These are phyloP conservation scores for Formica aserva DNA, from an alignment of 2,888 invertebrate species.

Conservation along the genomic window DNA sequence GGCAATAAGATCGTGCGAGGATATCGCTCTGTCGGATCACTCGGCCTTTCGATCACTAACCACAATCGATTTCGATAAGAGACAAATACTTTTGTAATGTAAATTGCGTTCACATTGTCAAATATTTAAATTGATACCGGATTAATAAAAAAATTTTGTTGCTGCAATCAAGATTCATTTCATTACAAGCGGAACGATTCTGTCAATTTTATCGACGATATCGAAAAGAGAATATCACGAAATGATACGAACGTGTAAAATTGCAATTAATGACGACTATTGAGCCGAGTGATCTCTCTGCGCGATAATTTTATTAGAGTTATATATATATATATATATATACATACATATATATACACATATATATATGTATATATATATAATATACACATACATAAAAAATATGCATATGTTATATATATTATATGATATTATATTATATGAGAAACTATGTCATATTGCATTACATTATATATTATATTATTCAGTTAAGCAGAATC, in stretches of 20 bases:
- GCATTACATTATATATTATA: slow-evolving; percentile 67
- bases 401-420: slow-evolving; percentile 44
- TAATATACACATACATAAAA: slow-evolving; percentile 7
- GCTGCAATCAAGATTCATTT: slow-evolving; percentile 11
- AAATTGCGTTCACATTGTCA: slow-evolving; percentile 6
- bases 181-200: background rate
- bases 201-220: background rate
- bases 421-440: slow-evolving; percentile 66
- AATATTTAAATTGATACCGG: background rate
- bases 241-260: background rate
- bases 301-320: slow-evolving; percentile 43
- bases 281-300: slow-evolving; percentile 35
- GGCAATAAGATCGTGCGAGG: slow-evolving; percentile 41
- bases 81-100: background rate
- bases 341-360: background rate
- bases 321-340: slow-evolving; percentile 18
- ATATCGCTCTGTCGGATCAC: slow-evolving; percentile 35
- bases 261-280: background rate
- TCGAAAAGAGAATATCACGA: background rate
- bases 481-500: slow-evolving; percentile 79
- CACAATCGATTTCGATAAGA: background rate
- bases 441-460: slow-evolving; percentile 62
- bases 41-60: slow-evolving; percentile 13
- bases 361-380: too few species aligned
- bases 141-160: background rate